A percentile compares a stretch with the other conserved stretches of the same genome.
phyloP scores from a whole-genome alignment of 2,888 invertebrate genomes.

The Crepidodera aurea region DNA sequence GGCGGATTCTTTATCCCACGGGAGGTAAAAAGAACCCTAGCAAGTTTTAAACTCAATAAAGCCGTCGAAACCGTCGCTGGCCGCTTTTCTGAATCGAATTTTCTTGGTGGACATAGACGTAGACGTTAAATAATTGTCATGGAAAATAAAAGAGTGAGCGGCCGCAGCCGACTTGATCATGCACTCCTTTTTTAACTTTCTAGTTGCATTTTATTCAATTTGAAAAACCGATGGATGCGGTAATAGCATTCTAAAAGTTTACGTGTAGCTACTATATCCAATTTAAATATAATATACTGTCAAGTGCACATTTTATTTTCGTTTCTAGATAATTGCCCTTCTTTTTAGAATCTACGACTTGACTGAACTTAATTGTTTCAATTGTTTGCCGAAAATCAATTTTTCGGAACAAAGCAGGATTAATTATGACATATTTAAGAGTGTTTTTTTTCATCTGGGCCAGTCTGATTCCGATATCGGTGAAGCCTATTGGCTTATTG shows the following conservation, averaged over 20 bases:
- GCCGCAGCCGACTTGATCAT: neutral
- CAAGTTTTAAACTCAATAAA: conserved; percentile 47
- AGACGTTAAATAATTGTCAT: conserved; percentile 22
- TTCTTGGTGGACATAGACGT: conserved; percentile 21
- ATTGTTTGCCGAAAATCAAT: no score
- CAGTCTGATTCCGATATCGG: no score
- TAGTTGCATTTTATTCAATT: neutral
- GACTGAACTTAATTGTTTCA: no score
- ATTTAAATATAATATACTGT: no score
- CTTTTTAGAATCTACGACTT: no score
- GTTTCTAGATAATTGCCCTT: no score
- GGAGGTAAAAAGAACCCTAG: conserved; percentile 31
- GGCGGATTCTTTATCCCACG: conserved; percentile 27
- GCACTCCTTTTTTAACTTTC: neutral
- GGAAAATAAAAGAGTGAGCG: conserved; percentile 1
- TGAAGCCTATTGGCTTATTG: no score
- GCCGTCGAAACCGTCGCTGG: conserved; percentile 39
- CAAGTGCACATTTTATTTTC: no score
- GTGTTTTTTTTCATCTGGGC: no score
- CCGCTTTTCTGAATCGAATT: conserved; percentile 46
- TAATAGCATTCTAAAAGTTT: neutral
- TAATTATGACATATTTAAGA: no score
- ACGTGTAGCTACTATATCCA: no score
- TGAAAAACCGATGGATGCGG: neutral
- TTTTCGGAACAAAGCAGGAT: no score